A percentile compares a stretch with the other conserved stretches of the same genome.
These are phyloP conservation scores for Epizoanthus ramosus DNA, from an alignment of 92 coral and sea anemone species.

Conservation along the genomic window DNA sequence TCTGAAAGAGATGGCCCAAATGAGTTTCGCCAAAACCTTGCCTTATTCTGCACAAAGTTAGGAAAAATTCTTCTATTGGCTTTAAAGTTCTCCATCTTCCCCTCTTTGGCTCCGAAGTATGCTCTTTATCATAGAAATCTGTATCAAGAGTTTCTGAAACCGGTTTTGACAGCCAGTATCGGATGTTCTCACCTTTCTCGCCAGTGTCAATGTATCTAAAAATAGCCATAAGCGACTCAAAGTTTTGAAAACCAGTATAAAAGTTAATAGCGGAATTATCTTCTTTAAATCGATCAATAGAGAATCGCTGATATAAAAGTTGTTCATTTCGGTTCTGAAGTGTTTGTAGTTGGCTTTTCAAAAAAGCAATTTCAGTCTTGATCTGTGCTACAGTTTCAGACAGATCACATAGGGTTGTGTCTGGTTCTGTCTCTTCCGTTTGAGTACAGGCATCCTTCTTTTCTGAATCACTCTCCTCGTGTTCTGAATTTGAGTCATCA, in stretches of 20 bases:
- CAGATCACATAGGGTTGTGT: too few species aligned
- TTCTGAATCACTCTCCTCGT: too few species aligned
- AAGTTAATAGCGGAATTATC: slow-evolving; percentile 1
- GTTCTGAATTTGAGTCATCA: too few species aligned
- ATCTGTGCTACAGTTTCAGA: too few species aligned
- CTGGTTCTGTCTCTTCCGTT: too few species aligned
- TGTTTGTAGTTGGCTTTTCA: background rate
- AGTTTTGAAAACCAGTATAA: background rate
- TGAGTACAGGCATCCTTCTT: too few species aligned
- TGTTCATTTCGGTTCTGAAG: background rate
- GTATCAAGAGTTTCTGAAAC: background rate
- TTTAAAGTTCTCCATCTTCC: background rate
- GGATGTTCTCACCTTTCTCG: background rate
- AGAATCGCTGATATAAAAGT: background rate
- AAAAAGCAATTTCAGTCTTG: too few species aligned
- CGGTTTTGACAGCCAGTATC: background rate
- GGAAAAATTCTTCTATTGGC: background rate
- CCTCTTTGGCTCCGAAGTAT: background rate
- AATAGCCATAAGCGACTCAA: slow-evolving; percentile 1
- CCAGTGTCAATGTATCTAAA: slow-evolving; percentile 1
- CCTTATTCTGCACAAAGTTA: background rate
- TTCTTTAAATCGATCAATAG: background rate
- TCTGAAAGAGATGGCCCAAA: too few species aligned
- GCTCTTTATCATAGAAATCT: background rate
- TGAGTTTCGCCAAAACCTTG: background rate